Conservation (phyloP, 2,888 invertebrate species). For the Ophioninae sp. region DNA sequence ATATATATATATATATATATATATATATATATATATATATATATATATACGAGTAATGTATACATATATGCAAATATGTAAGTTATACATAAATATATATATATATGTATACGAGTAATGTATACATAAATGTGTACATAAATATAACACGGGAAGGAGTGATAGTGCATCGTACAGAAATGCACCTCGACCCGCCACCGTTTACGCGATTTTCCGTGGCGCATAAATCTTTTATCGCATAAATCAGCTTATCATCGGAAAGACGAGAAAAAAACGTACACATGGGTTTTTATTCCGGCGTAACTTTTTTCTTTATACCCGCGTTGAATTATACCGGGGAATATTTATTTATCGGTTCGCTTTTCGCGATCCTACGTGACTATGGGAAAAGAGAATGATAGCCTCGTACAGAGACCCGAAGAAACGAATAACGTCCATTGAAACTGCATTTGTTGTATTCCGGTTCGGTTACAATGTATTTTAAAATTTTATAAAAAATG, state of each 20-base stretch:
- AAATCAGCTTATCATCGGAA: conserved; percentile 40
- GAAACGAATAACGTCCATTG: no score
- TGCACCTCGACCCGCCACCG: conserved; percentile 52
- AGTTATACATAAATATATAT: no score
- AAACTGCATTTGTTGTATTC: no score
- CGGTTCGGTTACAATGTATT: no score
- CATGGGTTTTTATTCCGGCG: conserved; percentile 2
- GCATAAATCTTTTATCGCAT: conserved; percentile 43
- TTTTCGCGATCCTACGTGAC: neutral
- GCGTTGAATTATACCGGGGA: neutral
- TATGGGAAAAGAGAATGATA: no score
- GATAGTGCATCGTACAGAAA: conserved; percentile 52
- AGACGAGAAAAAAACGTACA: neutral
- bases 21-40: no score
- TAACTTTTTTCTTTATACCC: neutral
- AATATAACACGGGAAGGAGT: conserved; percentile 39
- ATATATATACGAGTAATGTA: no score
- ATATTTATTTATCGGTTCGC: conserved; percentile 6
- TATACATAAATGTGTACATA: no score
- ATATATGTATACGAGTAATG: neutral
- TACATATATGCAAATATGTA: no score
- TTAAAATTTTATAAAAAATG: no score
- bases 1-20: no score
- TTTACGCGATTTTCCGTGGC: conserved; percentile 49
- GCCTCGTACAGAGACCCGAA: no score